phyloP scores from a whole-genome alignment of 2,888 invertebrate genomes.

The Cactoblastis cactorum region DNA sequence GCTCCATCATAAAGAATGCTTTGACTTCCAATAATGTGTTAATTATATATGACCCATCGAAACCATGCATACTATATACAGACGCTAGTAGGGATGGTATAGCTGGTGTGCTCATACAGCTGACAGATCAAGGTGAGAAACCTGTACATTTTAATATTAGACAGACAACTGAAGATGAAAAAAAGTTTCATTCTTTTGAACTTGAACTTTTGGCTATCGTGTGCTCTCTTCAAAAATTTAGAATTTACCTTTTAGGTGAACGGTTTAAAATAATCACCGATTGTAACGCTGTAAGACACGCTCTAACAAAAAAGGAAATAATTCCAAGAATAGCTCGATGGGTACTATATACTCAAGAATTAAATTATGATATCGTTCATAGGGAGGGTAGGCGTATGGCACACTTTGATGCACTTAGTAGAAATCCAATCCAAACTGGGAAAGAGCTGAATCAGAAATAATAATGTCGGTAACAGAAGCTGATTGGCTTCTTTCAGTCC shows the following conservation, averaged over 20 bases:
- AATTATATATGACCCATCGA: slow-evolving; percentile 26
- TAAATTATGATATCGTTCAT: slow-evolving; percentile 21
- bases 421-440: slow-evolving; percentile 21
- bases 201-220: slow-evolving; percentile 44
- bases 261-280: slow-evolving; percentile 24
- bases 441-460: slow-evolving; percentile 27
- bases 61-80: slow-evolving; percentile 32
- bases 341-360: slow-evolving; percentile 27
- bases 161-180: slow-evolving; percentile 37
- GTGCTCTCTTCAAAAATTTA: slow-evolving; percentile 29
- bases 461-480: slow-evolving; percentile 23
- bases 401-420: slow-evolving; percentile 24
- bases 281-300: slow-evolving; percentile 25
- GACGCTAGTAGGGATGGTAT: slow-evolving; percentile 39
- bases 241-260: slow-evolving; percentile 32
- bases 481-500: slow-evolving; percentile 27
- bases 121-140: slow-evolving; percentile 23
- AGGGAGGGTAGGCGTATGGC: slow-evolving; percentile 23
- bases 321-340: slow-evolving; percentile 28
- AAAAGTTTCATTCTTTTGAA: slow-evolving; percentile 41
- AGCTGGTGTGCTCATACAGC: slow-evolving; percentile 35
- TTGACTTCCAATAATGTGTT: slow-evolving; percentile 19
- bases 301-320: slow-evolving; percentile 28
- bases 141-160: slow-evolving; percentile 37
- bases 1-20: slow-evolving; percentile 13